These are phyloP conservation scores for Aegotheles bennettii DNA, from an alignment of 2,113 vertebrate species.

Conservation along the genomic window DNA sequence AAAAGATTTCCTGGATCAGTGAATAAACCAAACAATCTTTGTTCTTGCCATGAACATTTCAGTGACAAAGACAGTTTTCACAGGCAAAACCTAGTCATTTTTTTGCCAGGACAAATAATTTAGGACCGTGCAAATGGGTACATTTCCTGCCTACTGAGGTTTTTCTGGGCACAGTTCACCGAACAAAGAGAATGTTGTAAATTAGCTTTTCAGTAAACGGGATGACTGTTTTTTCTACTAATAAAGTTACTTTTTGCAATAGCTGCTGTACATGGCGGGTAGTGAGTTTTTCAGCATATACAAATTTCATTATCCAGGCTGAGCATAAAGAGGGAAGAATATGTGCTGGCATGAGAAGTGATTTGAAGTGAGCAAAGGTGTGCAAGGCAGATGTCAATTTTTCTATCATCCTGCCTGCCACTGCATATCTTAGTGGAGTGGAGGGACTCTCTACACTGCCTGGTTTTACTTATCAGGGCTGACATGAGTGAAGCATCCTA, in stretches of 20 bases:
- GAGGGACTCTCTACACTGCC: neutral
- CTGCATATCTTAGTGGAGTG: neutral
- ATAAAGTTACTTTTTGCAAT: neutral
- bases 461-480: neutral
- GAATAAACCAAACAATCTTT: neutral
- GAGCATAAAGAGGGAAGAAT: neutral
- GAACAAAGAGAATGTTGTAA: neutral
- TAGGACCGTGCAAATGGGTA: neutral
- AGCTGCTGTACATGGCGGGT: neutral
- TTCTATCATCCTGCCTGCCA: neutral
- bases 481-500: neutral
- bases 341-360: neutral
- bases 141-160: neutral
- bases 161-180: neutral
- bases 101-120: conserved; percentile 30
- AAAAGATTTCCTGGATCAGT: neutral
- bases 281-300: neutral
- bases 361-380: neutral
- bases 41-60: neutral
- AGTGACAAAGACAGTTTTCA: neutral
- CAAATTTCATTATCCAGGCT: neutral
- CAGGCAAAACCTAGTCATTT: neutral
- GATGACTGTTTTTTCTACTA: neutral
- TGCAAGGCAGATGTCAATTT: neutral
- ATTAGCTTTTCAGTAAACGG: neutral